These are phyloP conservation scores for Coreius guichenoti DNA, from an alignment of 2,797 vertebrate species.

Conservation along the genomic window DNA sequence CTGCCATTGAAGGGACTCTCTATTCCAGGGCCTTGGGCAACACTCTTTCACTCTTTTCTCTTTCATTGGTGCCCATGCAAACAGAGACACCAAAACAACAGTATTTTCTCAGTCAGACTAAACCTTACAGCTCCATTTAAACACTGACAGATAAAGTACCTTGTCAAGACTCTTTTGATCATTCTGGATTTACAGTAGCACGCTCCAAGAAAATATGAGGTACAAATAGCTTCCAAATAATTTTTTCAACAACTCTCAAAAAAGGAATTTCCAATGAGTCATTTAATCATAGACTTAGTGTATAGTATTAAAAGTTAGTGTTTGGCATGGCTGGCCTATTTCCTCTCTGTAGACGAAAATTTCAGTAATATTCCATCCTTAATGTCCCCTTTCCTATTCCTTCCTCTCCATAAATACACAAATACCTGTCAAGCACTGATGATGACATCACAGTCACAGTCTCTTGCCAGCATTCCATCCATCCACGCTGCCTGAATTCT, in stretches of 20 bases:
- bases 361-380: neutral
- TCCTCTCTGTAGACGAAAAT: neutral
- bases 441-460: constrained; percentile 40
- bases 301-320: constrained; percentile 2
- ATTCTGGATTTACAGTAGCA: constrained; percentile 18
- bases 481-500: neutral
- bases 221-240: constrained; percentile 17
- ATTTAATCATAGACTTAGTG: constrained; percentile 4
- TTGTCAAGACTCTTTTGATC: neutral
- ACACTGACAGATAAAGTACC: constrained; percentile 19
- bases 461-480: neutral
- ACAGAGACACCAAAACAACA: constrained; percentile 24
- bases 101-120: constrained; percentile 29
- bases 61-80: constrained; percentile 29
- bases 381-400: neutral
- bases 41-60: constrained; percentile 17
- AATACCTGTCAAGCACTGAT: constrained; percentile 18
- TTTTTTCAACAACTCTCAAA: neutral
- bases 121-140: constrained; percentile 31
- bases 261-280: neutral
- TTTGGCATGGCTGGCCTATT: constrained; percentile 28
- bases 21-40: neutral
- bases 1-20: neutral
- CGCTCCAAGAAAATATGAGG: neutral
- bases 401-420: constrained; percentile 33